A percentile compares a stretch with the other conserved stretches of the same genome.
Evolutionary conservation across 2,797 vertebrate genomes (phyloP).

Genomic region (Arctocebus calabarensis): DNA sequence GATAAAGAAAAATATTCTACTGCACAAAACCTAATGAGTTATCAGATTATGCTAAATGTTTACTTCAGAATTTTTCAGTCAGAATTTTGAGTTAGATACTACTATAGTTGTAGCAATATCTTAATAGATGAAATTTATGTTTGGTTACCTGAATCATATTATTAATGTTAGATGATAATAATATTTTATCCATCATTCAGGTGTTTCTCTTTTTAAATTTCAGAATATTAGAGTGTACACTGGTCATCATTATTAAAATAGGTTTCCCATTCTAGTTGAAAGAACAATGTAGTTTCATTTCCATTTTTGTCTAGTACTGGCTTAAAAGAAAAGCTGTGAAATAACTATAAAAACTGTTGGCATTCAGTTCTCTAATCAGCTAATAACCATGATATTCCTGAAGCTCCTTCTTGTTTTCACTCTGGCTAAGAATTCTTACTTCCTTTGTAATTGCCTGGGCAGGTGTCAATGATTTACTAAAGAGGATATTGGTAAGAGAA

Average conservation of each 20-base stretch:
- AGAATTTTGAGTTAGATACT: neutral
- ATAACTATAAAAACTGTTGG: neutral
- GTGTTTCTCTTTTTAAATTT: no score
- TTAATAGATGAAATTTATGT: neutral
- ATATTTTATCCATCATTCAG: neutral
- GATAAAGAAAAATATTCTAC: neutral
- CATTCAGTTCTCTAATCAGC: neutral
- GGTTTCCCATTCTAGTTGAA: neutral
- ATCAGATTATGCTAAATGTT: neutral
- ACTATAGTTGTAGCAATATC: neutral
- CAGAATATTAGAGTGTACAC: no score
- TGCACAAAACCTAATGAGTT: neutral
- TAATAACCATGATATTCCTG: neutral
- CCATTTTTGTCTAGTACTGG: neutral
- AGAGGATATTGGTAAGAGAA: neutral
- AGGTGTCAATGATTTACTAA: neutral
- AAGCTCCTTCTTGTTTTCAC: neutral
- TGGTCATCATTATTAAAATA: neutral
- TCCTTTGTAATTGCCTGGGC: neutral
- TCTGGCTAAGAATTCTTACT: neutral
- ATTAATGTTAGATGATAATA: neutral
- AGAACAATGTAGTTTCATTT: slow-evolving; percentile 1
- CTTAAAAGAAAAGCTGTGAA: slow-evolving; percentile 26
- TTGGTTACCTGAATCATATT: neutral
- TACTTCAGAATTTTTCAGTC: neutral